Evolutionary conservation across 2,797 vertebrate species (phyloP), one percentile per base, ranked within the genome.

Genomic region (Sternotherus odoratus): DNA sequence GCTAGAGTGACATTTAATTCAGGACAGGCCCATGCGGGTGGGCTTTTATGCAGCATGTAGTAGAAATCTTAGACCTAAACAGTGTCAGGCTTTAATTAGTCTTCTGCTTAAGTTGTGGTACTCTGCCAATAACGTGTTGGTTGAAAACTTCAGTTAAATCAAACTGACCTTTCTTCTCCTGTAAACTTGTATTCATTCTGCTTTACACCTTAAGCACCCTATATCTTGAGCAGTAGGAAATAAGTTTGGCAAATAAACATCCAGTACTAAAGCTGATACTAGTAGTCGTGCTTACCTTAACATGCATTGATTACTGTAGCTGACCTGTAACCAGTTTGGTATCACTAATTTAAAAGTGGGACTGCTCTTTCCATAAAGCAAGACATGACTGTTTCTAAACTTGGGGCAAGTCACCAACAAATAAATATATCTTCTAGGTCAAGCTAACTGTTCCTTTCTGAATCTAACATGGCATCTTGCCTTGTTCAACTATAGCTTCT

Each of bases 211-310:
- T n/a, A n/a, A n/a, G n/a, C n/a, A n/a, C n/a, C n/a, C n/a, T n/a
- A n/a, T n/a, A n/a, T n/a, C n/a, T n/a, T n/a, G n/a, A n/a, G n/a
- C n/a, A n/a, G n/a, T n/a, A n/a, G n/a, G n/a, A n/a, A n/a, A n/a
- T n/a, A n/a, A n/a, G 83, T 53, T 16, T 93, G 83, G 72, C 86
- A 46, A 95, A 97, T 97, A 96, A 96, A 94, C 87, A 63, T 1
- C 6, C 83, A 94, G 84, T 88, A 84, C 39, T 48, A 13, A 28
- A 91, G 51, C 50, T 89, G 50, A 77, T 77, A 36, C 19, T 79
- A 82, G 60, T 81, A 48, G 83, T 96, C 83, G 86, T 56, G 81
- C 94, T 85, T 57, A 77, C 90, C 78, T 72, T 19, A 30, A 51
- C 43, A 3, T 60, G 39, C 2, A 17, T 15, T n/a, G 33, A 19